A percentile compares a stretch with the other conserved stretches of the same genome.
These are phyloP conservation scores for Spheniscus mendiculus DNA, from an alignment of 2,113 vertebrate species.

Conservation along the genomic window DNA sequence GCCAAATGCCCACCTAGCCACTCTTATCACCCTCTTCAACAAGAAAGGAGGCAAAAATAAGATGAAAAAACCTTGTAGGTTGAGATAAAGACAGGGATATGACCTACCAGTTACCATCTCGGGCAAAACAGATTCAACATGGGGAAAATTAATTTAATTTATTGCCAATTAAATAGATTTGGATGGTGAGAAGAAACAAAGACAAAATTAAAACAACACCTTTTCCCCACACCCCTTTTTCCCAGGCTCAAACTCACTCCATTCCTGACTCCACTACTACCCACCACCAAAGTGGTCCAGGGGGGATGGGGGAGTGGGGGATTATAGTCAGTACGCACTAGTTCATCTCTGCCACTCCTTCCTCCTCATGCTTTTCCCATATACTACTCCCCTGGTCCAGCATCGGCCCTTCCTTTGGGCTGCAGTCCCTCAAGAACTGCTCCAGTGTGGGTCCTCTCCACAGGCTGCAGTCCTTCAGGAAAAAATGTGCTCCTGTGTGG, in stretches of 20 bases:
- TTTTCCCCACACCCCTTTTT: neutral
- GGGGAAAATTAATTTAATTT: neutral
- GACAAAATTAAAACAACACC: neutral
- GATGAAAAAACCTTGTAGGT: neutral
- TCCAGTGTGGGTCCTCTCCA: neutral
- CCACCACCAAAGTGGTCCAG: fast-evolving
- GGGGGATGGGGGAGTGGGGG: fast-evolving
- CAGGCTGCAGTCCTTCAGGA: neutral
- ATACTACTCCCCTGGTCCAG: neutral
- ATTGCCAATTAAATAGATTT: neutral
- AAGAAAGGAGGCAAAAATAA: neutral
- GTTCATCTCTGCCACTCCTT: neutral
- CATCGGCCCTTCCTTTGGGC: neutral
- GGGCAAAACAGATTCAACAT: neutral
- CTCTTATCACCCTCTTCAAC: neutral
- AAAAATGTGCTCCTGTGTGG: neutral
- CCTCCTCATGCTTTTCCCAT: neutral
- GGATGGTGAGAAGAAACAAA: neutral
- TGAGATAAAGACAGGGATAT: neutral
- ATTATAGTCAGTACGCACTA: neutral
- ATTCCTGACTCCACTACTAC: neutral
- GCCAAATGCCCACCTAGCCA: neutral
- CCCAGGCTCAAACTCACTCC: neutral
- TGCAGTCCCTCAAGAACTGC: neutral
- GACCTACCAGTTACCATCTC: neutral